phyloP scores from a whole-genome alignment of 2,113 vertebrate species.

The Gasterosteus aculeatus region DNA sequence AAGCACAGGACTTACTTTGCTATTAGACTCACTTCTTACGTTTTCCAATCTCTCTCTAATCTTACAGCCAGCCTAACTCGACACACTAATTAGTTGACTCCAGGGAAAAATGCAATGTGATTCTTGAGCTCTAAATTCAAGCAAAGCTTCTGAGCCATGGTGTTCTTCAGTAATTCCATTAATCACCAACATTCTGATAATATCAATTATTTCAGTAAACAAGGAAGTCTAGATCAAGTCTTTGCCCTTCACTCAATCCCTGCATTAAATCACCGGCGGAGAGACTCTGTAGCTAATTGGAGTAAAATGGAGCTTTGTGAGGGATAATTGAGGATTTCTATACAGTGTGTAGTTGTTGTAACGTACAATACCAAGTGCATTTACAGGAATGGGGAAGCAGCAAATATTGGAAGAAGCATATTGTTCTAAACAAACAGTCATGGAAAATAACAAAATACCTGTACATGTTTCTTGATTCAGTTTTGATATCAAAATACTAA shows the following conservation, averaged over 20 bases:
- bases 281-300: constrained; percentile 71
- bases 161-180: constrained; percentile 64
- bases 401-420: background rate
- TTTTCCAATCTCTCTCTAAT: constrained; percentile 14
- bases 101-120: constrained; percentile 49
- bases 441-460: background rate
- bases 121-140: constrained; percentile 57
- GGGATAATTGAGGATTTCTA: constrained; percentile 58
- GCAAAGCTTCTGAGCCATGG: constrained; percentile 53
- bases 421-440: background rate
- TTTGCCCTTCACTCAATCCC: constrained; percentile 58
- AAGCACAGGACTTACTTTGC: constrained; percentile 7
- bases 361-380: constrained; percentile 11
- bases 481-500: background rate
- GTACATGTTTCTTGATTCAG: background rate
- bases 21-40: background rate
- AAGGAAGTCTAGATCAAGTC: constrained; percentile 66
- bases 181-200: constrained; percentile 72
- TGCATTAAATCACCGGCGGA: constrained; percentile 61
- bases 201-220: constrained; percentile 78
- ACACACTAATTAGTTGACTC: constrained; percentile 62
- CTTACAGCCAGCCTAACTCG: constrained; percentile 36
- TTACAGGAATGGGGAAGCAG: background rate
- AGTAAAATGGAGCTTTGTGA: constrained; percentile 69
- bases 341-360: constrained; percentile 36